Conservation (phyloP, 2,888 invertebrate genomes). For the Lepas anatifera region DNA sequence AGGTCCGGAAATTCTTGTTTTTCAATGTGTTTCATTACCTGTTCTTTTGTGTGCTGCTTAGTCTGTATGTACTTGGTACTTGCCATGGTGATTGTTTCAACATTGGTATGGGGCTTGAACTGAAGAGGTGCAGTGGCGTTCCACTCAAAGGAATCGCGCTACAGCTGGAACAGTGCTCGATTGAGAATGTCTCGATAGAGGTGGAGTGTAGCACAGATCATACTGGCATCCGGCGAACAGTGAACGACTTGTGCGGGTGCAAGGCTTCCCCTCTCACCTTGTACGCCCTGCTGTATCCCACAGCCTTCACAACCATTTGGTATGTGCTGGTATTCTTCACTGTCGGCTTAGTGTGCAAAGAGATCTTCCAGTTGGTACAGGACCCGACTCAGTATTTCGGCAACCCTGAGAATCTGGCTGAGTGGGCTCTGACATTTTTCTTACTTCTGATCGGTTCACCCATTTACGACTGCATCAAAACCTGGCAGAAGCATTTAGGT, state of each 20-base stretch:
- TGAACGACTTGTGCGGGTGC: neutral
- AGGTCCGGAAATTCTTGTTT: conserved; percentile 68
- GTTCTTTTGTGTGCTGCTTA: conserved; percentile 22
- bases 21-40: conserved; percentile 60
- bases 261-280: neutral
- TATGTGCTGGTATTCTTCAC: conserved; percentile 28
- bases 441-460: conserved; percentile 44
- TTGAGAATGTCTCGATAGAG: neutral
- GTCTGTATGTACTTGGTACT: conserved; percentile 17
- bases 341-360: conserved; percentile 57
- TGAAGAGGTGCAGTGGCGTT: neutral
- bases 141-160: neutral
- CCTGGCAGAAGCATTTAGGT: conserved; percentile 69
- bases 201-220: neutral
- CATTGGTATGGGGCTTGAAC: neutral
- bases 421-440: conserved; percentile 60
- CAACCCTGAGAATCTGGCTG: conserved; percentile 76
- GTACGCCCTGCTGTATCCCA: neutral
- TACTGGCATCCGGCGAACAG: neutral
- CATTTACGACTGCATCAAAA: conserved; percentile 42
- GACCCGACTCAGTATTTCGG: conserved; percentile 56
- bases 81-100: neutral
- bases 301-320: neutral
- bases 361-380: conserved; percentile 64
- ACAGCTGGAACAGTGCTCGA: neutral